These are phyloP conservation scores for Trichonephila inaurata DNA, from an alignment of 1,140 invertebrate genomes.

Conservation along the genomic window DNA sequence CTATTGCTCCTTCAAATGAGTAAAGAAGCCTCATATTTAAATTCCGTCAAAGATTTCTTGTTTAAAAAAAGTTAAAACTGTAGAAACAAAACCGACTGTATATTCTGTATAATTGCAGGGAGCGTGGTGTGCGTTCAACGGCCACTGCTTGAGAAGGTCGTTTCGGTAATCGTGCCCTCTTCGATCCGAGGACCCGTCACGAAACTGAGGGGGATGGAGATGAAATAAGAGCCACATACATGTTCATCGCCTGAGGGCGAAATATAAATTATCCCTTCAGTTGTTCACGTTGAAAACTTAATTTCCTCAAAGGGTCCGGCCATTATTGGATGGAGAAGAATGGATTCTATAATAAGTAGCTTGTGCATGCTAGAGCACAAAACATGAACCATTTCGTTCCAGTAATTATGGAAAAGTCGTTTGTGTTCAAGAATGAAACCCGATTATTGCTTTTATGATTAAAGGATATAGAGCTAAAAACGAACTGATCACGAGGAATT, in stretches of 20 bases:
- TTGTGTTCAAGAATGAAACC: no score
- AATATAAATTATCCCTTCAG: neutral
- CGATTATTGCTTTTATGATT: no score
- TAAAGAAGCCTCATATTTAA: no score
- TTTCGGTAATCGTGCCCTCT: neutral
- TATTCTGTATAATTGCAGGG: neutral
- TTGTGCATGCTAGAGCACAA: neutral
- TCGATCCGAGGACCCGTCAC: neutral
- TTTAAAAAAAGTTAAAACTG: no score
- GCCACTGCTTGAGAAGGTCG: neutral
- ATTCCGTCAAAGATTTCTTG: no score
- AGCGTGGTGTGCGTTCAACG: neutral
- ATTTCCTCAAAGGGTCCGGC: neutral
- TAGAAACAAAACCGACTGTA: no score
- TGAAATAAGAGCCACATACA: neutral
- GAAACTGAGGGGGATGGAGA: neutral
- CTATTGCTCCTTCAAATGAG: no score
- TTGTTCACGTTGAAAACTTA: slow-evolving; percentile 44
- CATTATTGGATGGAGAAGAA: neutral
- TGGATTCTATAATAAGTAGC: neutral
- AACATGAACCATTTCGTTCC: neutral
- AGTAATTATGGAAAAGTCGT: no score
- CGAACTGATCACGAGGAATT: no score
- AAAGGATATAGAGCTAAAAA: no score
- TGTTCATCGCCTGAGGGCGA: neutral